Base-by-base conservation (phyloP, 1,140 invertebrate genomes). In the Ericerus pela region DNA sequence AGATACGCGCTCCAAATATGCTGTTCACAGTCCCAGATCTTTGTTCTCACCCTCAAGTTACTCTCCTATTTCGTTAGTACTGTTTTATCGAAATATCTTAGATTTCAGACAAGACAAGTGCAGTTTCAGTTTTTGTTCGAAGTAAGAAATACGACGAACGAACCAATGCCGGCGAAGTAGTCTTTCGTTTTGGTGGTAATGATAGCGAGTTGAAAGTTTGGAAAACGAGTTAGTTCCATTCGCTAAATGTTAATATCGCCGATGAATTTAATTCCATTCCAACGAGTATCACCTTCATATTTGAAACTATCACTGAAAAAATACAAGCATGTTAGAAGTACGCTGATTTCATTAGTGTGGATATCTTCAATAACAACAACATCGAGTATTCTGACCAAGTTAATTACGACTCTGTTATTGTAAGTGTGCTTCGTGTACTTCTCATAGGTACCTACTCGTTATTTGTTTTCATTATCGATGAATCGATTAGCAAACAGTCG, bases 91-190 rank as follows among this genome's bases (percentile, higher is more conserved):
- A 38, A 6, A 16, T 38, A 18, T 38, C n/a, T 14, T 3, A 16
- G 3, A 38, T 38, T 14, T 38, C 36, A 16, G 14, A 4, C 14
- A n/a, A n/a, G n/a, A 16, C 20, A 24, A 47, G 4, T 22, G 41
- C 20, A 18, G 18, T 52, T 59, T 60, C 6, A 51, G 65, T 61
- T 12, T 10, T 65, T n/a, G 64, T 70, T 20, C 71, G 69, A 53
- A 78, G 75, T 8, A 68, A 65, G 24, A 78, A 75, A 60, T 80
- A 78, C 64, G 68, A 68, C 14, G 66, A 70, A 12, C 65, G 78
- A 56, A 71, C 65, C 26, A 79, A 78, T 65, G 64, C 70, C 37
- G 76, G 77, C 10, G 70, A 75, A 29, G 66, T 76, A 18, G 67
- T 79, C 6, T 69, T 70, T 43, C 70, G 67, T n/a, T 76, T 66